phyloP scores from a whole-genome alignment of 2,888 invertebrate species.

The Lasioglossum leucozonium region DNA sequence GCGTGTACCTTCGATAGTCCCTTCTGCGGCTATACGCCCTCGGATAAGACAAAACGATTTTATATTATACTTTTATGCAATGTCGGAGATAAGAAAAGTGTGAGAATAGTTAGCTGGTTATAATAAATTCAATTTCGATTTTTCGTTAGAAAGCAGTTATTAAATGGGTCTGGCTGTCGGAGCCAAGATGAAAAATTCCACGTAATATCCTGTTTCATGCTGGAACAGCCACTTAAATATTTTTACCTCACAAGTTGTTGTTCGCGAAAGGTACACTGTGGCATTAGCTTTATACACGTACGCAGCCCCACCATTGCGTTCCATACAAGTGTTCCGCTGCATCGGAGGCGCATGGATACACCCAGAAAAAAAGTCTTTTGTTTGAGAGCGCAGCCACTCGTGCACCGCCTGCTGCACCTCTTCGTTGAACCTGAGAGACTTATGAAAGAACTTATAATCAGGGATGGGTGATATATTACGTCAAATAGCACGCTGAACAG shows the following conservation, averaged over 20 bases:
- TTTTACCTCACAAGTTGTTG: neutral
- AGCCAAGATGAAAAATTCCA: neutral
- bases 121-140: neutral
- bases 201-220: neutral
- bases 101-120: neutral
- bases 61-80: neutral
- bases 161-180: neutral
- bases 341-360: neutral
- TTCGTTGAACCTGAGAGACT: neutral
- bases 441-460: neutral
- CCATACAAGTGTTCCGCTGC: neutral
- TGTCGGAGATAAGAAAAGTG: neutral
- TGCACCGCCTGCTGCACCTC: neutral
- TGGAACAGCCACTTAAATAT: neutral
- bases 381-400: neutral
- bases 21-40: neutral
- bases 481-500: neutral
- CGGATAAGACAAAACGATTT: neutral
- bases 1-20: neutral
- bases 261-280: neutral
- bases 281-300: neutral
- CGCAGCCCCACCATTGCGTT: neutral
- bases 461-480: neutral
- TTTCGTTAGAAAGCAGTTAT: no score
- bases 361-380: conserved; percentile 7